phyloP scores from a whole-genome alignment of 2,113 vertebrate species.

The Nesoenas mayeri region DNA sequence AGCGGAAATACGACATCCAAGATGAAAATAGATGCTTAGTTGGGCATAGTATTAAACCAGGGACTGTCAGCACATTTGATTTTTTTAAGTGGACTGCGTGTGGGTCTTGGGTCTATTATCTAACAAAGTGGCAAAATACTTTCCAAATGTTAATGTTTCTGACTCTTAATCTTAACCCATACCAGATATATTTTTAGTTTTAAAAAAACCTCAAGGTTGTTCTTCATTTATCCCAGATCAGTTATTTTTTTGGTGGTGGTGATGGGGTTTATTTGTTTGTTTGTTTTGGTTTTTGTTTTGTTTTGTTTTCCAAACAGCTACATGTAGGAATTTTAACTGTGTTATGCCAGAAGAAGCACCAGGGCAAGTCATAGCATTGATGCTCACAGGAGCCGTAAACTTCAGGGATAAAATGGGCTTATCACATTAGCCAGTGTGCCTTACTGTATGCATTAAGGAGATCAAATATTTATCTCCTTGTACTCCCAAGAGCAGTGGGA shows the following conservation, averaged over 20 bases:
- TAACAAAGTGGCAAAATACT: not conserved
- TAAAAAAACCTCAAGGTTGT: not conserved
- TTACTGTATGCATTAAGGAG: not conserved
- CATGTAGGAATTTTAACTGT: not conserved
- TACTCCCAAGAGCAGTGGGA: not conserved
- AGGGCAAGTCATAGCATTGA: not conserved
- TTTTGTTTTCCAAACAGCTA: not conserved
- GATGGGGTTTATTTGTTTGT: too few relatives aligned
- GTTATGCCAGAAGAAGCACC: not conserved
- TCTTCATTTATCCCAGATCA: not conserved
- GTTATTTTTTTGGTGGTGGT: not conserved
- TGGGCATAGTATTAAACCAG: not conserved
- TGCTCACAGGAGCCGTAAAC: not conserved
- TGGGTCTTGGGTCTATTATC: not conserved
- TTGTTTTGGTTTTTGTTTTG: not conserved
- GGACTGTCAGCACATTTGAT: not conserved
- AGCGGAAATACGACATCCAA: not conserved
- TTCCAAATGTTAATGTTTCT: not conserved
- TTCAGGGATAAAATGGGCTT: not conserved
- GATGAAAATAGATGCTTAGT: not conserved
- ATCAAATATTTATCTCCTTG: not conserved
- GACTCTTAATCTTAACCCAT: not conserved
- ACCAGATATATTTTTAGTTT: not conserved
- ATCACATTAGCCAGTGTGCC: not conserved
- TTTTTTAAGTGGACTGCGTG: not conserved